phyloP scores from a whole-genome alignment of 2,888 invertebrate genomes.

The Lomographa bimaculata region DNA sequence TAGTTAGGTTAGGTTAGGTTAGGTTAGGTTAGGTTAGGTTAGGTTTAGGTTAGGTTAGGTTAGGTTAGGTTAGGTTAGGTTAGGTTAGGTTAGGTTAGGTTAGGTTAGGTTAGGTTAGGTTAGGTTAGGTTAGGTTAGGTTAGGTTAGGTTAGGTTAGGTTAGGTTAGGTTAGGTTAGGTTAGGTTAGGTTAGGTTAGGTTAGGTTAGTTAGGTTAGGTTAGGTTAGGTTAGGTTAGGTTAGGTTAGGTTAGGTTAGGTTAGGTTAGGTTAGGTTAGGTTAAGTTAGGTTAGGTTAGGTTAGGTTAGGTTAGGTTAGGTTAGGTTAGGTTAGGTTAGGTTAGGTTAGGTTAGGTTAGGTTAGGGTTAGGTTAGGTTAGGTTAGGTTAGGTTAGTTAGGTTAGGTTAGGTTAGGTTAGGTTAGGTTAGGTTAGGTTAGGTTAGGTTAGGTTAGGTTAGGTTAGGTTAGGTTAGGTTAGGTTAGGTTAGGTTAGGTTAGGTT shows the following conservation, averaged over 20 bases:
- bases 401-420: too few species aligned
- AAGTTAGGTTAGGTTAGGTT: slow-evolving; percentile 29
- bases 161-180: slow-evolving; percentile 20
- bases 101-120: slow-evolving; percentile 28
- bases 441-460: too few species aligned
- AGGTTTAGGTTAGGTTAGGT: slow-evolving; percentile 29
- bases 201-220: too few species aligned
- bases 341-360: slow-evolving; percentile 20
- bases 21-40: slow-evolving; percentile 20
- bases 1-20: slow-evolving; percentile 27
- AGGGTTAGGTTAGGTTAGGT: slow-evolving; percentile 13
- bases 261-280: slow-evolving; percentile 30
- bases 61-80: slow-evolving; percentile 29
- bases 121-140: slow-evolving; percentile 28
- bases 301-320: slow-evolving; percentile 24
- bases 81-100: too few species aligned
- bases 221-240: too few species aligned
- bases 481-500: slow-evolving; percentile 18
- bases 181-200: slow-evolving; percentile 27
- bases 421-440: too few species aligned
- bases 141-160: slow-evolving; percentile 29
- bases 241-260: too few species aligned
- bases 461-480: slow-evolving; percentile 15
- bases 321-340: slow-evolving; percentile 25
- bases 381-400: slow-evolving; percentile 16